These are phyloP conservation scores for Lontra canadensis DNA, from an alignment of 2,113 vertebrate genomes.

Conservation along the genomic window DNA sequence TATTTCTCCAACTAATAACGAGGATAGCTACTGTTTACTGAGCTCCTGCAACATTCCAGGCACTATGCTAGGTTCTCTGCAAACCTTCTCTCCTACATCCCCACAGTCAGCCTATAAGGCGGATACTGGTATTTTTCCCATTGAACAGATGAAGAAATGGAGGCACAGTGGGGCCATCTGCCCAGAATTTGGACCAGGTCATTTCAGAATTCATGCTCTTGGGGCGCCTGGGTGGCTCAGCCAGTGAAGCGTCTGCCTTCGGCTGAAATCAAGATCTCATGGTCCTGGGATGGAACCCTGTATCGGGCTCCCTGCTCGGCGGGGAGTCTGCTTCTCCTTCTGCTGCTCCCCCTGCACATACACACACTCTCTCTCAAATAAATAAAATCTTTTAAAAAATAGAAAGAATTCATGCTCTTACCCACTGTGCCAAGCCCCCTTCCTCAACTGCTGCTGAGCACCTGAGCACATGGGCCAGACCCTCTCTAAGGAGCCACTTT, in stretches of 20 bases:
- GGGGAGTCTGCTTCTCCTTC: no score
- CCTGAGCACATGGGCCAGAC: no score
- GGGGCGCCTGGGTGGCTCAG: not conserved
- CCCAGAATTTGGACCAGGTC: not conserved
- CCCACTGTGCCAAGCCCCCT: not conserved
- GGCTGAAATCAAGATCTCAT: not conserved
- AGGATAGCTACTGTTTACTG: rapidly evolving
- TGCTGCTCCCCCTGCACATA: no score
- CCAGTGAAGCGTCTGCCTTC: not conserved
- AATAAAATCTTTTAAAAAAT: no score
- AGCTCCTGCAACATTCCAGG: not conserved
- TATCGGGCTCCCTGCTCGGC: not conserved
- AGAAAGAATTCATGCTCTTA: not conserved
- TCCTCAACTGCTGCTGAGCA: not conserved
- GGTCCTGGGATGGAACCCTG: not conserved
- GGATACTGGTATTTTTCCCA: not conserved
- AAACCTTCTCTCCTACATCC: not conserved
- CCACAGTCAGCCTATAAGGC: not conserved
- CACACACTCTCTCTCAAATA: not conserved
- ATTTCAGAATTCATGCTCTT: not conserved
- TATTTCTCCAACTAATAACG: not conserved
- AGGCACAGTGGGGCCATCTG: not conserved
- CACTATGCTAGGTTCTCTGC: not conserved
- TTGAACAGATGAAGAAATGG: not conserved
- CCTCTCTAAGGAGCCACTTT: not conserved